Evolutionary conservation across 2,113 vertebrate genomes (phyloP).

Genomic region (Pipa parva): DNA sequence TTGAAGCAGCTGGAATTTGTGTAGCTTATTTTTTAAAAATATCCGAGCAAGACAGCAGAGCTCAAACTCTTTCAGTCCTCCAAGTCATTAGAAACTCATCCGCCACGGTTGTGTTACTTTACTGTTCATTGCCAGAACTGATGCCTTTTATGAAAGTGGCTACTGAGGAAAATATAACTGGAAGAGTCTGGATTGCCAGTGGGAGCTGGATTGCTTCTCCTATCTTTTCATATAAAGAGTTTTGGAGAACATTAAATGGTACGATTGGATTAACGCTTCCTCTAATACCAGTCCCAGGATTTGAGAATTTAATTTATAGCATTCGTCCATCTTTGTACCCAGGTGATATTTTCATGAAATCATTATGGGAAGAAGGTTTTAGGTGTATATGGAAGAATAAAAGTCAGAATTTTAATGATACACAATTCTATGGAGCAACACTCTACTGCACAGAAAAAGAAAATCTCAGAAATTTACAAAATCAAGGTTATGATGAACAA

Average conservation of each 20-base stretch:
- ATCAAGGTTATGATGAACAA: not conserved
- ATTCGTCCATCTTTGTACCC: not conserved
- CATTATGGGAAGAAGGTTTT: conserved; percentile 21
- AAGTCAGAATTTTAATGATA: not conserved
- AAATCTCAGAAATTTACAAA: not conserved
- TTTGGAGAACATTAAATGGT: not conserved
- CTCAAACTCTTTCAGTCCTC: not conserved
- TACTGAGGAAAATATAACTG: not conserved
- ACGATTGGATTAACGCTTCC: not conserved
- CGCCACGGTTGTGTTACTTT: not conserved
- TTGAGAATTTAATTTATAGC: not conserved
- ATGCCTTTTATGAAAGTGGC: not conserved
- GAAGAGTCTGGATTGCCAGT: conserved; percentile 13
- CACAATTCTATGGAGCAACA: not conserved
- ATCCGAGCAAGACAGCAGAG: not conserved
- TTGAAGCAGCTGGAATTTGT: conserved; percentile 15
- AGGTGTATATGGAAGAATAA: not conserved
- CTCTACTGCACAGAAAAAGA: not conserved
- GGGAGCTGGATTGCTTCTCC: not conserved
- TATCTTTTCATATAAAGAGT: not conserved
- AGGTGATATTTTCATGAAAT: not conserved
- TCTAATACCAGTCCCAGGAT: not conserved
- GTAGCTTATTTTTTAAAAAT: not conserved
- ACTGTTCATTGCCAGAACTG: not conserved
- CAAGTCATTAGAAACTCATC: not conserved